Evolutionary conservation across 2,797 vertebrate species (phyloP).

Genomic region (Hyperoplus immaculatus): DNA sequence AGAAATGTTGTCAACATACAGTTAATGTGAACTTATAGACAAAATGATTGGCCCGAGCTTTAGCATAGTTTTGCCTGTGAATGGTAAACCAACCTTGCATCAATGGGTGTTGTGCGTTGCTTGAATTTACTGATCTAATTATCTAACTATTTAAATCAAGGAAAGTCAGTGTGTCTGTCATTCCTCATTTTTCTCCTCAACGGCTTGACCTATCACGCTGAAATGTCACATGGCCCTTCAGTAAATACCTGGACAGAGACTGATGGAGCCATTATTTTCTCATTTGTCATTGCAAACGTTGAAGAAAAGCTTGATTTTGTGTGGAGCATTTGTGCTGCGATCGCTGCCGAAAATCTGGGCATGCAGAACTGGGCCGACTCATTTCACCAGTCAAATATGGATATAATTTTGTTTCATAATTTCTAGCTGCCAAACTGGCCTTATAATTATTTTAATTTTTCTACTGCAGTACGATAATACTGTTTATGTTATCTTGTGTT

Average conservation of each 20-base stretch:
- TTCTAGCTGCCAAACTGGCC: not conserved
- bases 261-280: too few species aligned
- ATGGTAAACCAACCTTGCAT: not conserved
- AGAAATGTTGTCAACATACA: not conserved
- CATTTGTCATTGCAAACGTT: too few species aligned
- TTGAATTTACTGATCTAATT: not conserved
- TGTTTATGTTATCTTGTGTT: not conserved
- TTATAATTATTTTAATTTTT: not conserved
- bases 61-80: slow-evolving; percentile 2
- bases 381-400: not conserved
- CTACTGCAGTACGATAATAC: not conserved
- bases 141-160: too few species aligned
- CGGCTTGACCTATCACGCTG: too few species aligned
- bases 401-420: not conserved
- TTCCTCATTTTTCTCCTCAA: too few species aligned
- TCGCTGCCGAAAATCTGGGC: too few species aligned
- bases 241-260: too few species aligned
- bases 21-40: not conserved
- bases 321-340: too few species aligned
- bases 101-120: not conserved
- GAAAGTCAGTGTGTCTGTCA: too few species aligned
- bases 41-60: slow-evolving; percentile 2
- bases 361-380: too few species aligned
- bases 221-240: too few species aligned
- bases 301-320: too few species aligned